phyloP scores from a whole-genome alignment of 2,888 invertebrate species.

The Scaptomyza polygonia region DNA sequence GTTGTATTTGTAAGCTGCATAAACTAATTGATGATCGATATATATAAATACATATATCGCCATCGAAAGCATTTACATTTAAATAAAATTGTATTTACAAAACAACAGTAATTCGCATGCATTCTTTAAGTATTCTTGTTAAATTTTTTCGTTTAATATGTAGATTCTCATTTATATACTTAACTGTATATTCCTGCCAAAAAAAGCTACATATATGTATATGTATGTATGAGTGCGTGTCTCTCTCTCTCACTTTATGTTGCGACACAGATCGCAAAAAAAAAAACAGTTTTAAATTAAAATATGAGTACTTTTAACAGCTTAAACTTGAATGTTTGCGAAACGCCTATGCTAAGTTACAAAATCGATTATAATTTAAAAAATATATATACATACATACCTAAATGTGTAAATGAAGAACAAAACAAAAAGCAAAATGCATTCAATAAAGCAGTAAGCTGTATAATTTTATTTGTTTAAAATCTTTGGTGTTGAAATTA shows the following conservation, averaged over 20 bases:
- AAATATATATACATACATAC: conserved; percentile 16
- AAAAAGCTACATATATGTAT: neutral
- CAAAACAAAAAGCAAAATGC: conserved; percentile 41
- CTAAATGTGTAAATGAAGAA: conserved; percentile 42
- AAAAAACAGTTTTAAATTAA: neutral
- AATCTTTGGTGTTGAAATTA: neutral
- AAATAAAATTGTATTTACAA: conserved; percentile 44
- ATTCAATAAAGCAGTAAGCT: conserved; percentile 54
- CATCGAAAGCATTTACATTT: conserved; percentile 53
- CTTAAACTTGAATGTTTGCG: conserved; percentile 10
- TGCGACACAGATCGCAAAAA: neutral
- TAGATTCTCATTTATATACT: neutral
- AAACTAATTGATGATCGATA: conserved; percentile 39
- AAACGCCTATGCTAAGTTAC: conserved; percentile 18
- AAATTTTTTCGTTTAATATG: neutral
- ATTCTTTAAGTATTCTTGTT: conserved; percentile 2
- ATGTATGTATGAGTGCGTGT: neutral
- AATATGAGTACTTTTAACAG: neutral
- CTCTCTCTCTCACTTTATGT: neutral
- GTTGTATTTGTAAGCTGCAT: conserved; percentile 45
- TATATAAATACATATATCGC: conserved; percentile 18
- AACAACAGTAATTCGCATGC: neutral
- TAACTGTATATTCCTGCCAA: conserved; percentile 4
- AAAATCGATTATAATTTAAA: conserved; percentile 47
- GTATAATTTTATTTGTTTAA: conserved; percentile 10